These are phyloP conservation scores for Zootoca vivipara DNA, from an alignment of 2,113 vertebrate species.

Conservation along the genomic window DNA sequence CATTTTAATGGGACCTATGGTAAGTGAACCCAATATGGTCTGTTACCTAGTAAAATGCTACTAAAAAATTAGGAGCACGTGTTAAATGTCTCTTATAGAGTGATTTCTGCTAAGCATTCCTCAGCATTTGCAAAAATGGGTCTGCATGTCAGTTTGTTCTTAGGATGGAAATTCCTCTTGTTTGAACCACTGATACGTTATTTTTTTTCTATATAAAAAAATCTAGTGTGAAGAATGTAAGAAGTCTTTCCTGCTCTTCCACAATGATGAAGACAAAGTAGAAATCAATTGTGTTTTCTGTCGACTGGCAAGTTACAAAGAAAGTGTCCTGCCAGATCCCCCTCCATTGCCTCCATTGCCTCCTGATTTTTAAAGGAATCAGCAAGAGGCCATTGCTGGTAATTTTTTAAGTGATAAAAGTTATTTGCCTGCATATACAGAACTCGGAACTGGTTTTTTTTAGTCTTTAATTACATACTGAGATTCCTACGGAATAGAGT, in stretches of 20 bases:
- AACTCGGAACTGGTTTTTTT: not conserved
- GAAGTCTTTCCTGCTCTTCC: constrained; percentile 60
- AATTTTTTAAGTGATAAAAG: not conserved
- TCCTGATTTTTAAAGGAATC: constrained; percentile 29
- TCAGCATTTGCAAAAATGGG: not conserved
- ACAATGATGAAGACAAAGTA: constrained; percentile 16
- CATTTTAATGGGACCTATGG: not conserved
- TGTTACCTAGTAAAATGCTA: not conserved
- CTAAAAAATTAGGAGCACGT: not conserved
- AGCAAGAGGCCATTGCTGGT: not conserved
- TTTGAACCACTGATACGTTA: constrained; percentile 10
- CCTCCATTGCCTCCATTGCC: not conserved
- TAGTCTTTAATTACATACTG: not conserved
- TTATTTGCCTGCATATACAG: not conserved
- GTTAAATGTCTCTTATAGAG: not conserved
- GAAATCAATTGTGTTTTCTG: constrained; percentile 63
- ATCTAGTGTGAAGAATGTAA: constrained; percentile 66
- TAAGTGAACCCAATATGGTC: not conserved
- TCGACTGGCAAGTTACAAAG: constrained; percentile 14
- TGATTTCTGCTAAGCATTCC: too few relatives aligned
- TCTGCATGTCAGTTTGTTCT: not conserved
- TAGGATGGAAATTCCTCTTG: not conserved
- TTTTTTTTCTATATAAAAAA: constrained; percentile 12
- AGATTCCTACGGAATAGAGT: not conserved
- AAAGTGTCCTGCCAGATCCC: not conserved